Evolutionary conservation across 53 echinoderm and acorn worm genomes (phyloP).

Genomic region (Astropecten irregularis): DNA sequence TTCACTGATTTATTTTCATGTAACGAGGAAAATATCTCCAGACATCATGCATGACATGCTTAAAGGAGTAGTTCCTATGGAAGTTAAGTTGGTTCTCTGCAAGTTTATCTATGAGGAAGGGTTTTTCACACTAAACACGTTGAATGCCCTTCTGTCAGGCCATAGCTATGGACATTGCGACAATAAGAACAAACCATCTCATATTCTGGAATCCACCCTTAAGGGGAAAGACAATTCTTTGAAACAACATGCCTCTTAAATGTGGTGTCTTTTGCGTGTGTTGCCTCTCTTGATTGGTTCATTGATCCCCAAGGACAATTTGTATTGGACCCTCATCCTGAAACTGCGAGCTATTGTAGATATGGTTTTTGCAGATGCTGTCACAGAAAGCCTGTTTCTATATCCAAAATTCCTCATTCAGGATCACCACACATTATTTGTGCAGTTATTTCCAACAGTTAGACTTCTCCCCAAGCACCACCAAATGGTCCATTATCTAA

Average conservation of each 20-base stretch:
- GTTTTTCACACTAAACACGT: conserved; percentile 34
- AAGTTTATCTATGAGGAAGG: conserved; percentile 39
- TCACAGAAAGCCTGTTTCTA: background rate
- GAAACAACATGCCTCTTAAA: conserved; percentile 50
- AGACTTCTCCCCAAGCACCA: conserved; percentile 59
- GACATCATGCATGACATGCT: conserved; percentile 49
- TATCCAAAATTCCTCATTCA: conserved; percentile 43
- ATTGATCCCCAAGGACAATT: background rate
- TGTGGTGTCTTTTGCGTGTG: conserved; percentile 57
- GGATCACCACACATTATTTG: conserved; percentile 54
- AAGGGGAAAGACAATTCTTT: conserved; percentile 25
- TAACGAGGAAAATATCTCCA: conserved; percentile 13
- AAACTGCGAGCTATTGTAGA: conserved; percentile 3
- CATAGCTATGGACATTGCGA: conserved; percentile 49
- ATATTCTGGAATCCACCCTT: conserved; percentile 14
- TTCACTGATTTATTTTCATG: conserved; percentile 26
- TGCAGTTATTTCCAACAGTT: conserved; percentile 5
- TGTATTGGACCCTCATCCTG: background rate
- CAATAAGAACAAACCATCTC: conserved; percentile 51
- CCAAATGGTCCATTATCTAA: conserved; percentile 61
- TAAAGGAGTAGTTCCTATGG: conserved; percentile 35
- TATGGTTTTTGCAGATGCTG: no score
- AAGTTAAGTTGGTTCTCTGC: conserved; percentile 25
- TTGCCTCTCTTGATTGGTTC: conserved; percentile 48
- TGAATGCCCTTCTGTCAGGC: conserved; percentile 21